These are phyloP conservation scores for Acrocephalus kingi DNA, from an alignment of 2,113 vertebrate species.

Conservation along the genomic window DNA sequence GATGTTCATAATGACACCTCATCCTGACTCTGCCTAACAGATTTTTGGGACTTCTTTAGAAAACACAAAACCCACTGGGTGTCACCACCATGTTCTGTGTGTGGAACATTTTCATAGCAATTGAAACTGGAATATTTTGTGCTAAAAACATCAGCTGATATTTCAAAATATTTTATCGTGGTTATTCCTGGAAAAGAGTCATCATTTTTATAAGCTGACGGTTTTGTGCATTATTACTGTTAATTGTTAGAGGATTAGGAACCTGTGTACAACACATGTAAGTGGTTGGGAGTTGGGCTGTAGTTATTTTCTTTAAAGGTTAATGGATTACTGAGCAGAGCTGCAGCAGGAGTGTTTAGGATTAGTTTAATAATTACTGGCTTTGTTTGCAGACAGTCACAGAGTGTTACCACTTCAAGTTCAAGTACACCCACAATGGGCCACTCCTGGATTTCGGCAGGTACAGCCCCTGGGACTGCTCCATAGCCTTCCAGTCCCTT, in stretches of 20 bases:
- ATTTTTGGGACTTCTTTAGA: background rate
- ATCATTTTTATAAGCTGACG: background rate
- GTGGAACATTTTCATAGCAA: accelerated
- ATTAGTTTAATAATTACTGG: background rate
- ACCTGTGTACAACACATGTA: accelerated
- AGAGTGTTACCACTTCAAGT: conserved; percentile 94
- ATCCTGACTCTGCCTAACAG: accelerated
- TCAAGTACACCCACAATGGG: conserved; percentile 86
- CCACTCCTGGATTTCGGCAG: conserved; percentile 88
- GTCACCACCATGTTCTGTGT: background rate
- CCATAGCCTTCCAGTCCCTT: background rate
- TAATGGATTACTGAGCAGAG: background rate
- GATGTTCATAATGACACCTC: background rate
- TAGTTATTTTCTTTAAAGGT: background rate
- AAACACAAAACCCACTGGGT: background rate
- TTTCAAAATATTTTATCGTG: background rate
- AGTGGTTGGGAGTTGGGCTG: background rate
- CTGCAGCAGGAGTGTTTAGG: background rate
- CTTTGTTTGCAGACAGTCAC: conserved; percentile 85
- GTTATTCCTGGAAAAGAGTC: background rate
- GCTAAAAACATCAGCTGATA: background rate
- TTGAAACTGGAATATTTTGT: background rate
- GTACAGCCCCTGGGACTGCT: conserved; percentile 62
- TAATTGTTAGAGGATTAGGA: background rate
- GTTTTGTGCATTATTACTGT: accelerated